These are phyloP conservation scores for Apamea crenata DNA, from an alignment of 2,888 invertebrate genomes.

Conservation along the genomic window DNA sequence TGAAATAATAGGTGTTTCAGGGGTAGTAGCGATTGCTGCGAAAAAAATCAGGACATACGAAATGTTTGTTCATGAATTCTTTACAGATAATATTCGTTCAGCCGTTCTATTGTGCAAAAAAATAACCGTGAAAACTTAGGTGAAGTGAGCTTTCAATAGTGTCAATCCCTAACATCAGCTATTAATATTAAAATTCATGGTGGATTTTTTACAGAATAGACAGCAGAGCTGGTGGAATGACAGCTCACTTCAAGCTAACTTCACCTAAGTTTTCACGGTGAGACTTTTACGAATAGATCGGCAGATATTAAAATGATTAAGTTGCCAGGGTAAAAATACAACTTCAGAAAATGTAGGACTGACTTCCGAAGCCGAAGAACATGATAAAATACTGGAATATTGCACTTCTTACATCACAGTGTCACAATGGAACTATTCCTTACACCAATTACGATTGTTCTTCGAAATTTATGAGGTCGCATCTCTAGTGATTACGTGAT, in stretches of 20 bases:
- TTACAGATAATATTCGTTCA: not conserved
- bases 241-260: too few relatives aligned
- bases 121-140: too few relatives aligned
- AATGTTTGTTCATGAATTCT: not conserved
- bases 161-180: too few relatives aligned
- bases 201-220: too few relatives aligned
- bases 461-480: conserved; percentile 76
- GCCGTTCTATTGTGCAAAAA: too few relatives aligned
- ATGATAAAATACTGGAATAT: not conserved
- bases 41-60: not conserved
- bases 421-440: conserved; percentile 40
- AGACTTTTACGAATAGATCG: too few relatives aligned
- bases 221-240: too few relatives aligned
- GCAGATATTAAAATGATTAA: not conserved
- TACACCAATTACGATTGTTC: conserved; percentile 71
- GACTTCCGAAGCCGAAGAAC: not conserved
- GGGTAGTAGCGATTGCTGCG: too few relatives aligned
- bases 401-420: not conserved
- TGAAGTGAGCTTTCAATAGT: too few relatives aligned
- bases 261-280: too few relatives aligned
- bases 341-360: not conserved
- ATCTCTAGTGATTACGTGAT: conserved; percentile 69
- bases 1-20: too few relatives aligned
- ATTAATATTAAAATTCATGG: too few relatives aligned
- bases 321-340: not conserved